Percentiles rank a stretch among this genome's conserved stretches.
phyloP scores from a whole-genome alignment of 2,113 vertebrate species.

The Lipophrys pholis region DNA sequence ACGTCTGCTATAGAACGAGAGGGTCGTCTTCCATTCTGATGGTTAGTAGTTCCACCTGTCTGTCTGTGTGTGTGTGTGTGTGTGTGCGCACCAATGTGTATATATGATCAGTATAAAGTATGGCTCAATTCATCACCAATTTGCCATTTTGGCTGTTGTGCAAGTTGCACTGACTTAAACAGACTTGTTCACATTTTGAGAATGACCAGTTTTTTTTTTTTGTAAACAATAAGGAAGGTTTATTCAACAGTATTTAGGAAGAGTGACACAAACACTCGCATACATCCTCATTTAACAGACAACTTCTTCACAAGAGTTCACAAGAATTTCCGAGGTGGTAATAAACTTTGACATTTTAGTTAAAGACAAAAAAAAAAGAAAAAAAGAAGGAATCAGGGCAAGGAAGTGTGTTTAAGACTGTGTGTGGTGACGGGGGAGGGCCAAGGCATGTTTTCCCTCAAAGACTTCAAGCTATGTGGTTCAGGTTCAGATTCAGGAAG shows the following conservation, averaged over 20 bases:
- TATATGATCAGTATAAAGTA: too few species aligned
- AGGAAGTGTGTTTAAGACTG: slow-evolving; percentile 52
- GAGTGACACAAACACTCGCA: slow-evolving; percentile 22
- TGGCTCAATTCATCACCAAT: too few species aligned
- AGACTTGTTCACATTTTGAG: too few species aligned
- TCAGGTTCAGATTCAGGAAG: slow-evolving; percentile 81
- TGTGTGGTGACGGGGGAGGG: slow-evolving; percentile 27
- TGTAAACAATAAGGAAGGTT: slow-evolving; percentile 41
- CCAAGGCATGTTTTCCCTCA: slow-evolving; percentile 71
- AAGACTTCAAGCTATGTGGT: slow-evolving; percentile 73
- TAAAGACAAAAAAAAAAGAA: slow-evolving; percentile 8
- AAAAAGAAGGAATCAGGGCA: slow-evolving; percentile 57
- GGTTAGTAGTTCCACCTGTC: too few species aligned
- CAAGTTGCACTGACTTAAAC: too few species aligned
- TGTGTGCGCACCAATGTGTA: too few species aligned
- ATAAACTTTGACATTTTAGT: slow-evolving; percentile 68
- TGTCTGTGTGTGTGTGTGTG: too few species aligned
- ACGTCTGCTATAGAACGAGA: too few species aligned
- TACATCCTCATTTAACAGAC: slow-evolving; percentile 55
- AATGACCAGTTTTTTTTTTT: too few species aligned
- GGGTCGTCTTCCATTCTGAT: too few species aligned
- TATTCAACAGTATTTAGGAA: slow-evolving; percentile 40
- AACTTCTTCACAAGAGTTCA: slow-evolving; percentile 42
- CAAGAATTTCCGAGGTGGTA: slow-evolving; percentile 43
- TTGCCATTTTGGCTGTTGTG: too few species aligned